Evolutionary conservation across 92 coral and sea anemone genomes (phyloP), one percentile per base, ranked within the genome.

Genomic region (Parazoanthus darwini): DNA sequence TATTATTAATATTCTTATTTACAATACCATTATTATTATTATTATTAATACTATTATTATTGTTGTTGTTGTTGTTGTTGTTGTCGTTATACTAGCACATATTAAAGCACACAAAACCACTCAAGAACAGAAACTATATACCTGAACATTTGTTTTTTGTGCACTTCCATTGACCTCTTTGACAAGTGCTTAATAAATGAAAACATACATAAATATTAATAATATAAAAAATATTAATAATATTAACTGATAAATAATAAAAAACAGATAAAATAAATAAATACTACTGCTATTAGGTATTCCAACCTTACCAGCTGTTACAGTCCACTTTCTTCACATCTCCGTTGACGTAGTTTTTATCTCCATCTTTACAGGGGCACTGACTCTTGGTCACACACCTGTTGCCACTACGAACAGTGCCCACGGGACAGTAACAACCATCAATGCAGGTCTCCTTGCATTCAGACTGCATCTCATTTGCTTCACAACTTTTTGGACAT

Each of bases 341-440:
- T 39, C 85, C 80, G 65, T 86, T 72, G 18, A 15, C 50, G 58
- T 82, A 73, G 75, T 74, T 74, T 42, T 23, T n/a, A 82, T 76
- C 78, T 39, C 85, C 85, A 77, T 82, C 88, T 82, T 89, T 81
- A 71, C 91, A 89, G 15, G 91, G 91, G 42, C 91, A 89, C 42
- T 89, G 83, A 38, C 68, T 72, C 77, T 22, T 18, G 42, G 78
- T 26, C 82, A 67, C 78, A 77, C 91, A 89, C 16, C 83, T 86
- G n/a, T 77, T 79, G 85, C 85, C 85, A 22, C 87, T 84, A 23
- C 86, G 83, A 82, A 93, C 91, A 66, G 91, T 89, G 76, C 96
- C 94, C 50, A 22, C 65, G 38, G 96, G 96, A 74, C 96, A 93
- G 68, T 91, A 94, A 81, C 96, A 93, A 1, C 96, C 96, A 93